These are phyloP conservation scores for Mythimna impura DNA, from an alignment of 2,888 invertebrate genomes.

Conservation along the genomic window DNA sequence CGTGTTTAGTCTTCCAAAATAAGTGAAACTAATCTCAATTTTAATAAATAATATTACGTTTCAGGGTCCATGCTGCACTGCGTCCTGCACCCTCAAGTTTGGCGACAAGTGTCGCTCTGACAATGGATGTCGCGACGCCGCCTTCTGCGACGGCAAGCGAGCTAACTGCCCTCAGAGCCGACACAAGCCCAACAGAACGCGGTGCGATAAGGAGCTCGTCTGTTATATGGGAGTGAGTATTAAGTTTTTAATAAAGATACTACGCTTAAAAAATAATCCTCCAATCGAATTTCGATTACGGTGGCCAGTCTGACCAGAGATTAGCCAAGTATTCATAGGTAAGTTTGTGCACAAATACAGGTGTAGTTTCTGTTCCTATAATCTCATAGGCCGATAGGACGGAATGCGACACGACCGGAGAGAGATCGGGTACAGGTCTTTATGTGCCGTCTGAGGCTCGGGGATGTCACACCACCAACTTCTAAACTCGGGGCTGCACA, in stretches of 20 bases:
- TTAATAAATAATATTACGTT: conserved; percentile 12
- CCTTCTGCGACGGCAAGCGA: conserved; percentile 97
- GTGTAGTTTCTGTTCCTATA: too few species aligned
- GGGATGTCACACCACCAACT: too few species aligned
- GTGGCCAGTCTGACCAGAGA: too few species aligned
- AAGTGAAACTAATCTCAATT: too few species aligned
- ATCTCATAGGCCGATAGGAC: too few species aligned
- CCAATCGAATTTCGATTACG: neutral
- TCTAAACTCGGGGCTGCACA: too few species aligned
- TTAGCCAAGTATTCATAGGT: too few species aligned
- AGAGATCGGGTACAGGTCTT: too few species aligned
- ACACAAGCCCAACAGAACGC: conserved; percentile 98
- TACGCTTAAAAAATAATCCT: neutral
- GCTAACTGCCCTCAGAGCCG: conserved; percentile 98
- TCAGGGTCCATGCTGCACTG: conserved; percentile 98
- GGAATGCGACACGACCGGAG: too few species aligned
- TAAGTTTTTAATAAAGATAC: neutral
- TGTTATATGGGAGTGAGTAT: conserved; percentile 98
- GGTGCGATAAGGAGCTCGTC: conserved; percentile 99
- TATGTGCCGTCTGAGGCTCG: too few species aligned
- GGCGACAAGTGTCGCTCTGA: conserved; percentile 97
- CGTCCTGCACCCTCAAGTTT: conserved; percentile 95
- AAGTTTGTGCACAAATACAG: too few species aligned
- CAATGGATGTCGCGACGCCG: conserved; percentile 98
- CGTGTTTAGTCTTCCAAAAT: too few species aligned